Conservation (phyloP, 2,113 vertebrate species). For the Cettia cetti region DNA sequence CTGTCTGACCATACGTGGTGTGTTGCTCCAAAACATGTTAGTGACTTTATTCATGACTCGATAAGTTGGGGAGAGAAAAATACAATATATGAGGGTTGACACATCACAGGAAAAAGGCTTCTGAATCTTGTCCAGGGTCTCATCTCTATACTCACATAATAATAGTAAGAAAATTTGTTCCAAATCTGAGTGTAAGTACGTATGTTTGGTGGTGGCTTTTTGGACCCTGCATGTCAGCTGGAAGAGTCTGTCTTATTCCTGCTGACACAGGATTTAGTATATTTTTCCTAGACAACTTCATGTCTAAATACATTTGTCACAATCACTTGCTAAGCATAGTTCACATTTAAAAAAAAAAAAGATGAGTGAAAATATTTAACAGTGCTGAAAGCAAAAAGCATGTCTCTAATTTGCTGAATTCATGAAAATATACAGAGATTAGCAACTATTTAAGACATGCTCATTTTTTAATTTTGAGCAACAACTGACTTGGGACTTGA, state of each 20-base stretch:
- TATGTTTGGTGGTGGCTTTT: not conserved
- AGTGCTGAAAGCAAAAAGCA: not conserved
- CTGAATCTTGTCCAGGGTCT: not conserved
- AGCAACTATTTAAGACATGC: not conserved
- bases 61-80: not conserved
- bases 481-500: not conserved
- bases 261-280: not conserved
- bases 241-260: not conserved
- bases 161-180: not conserved
- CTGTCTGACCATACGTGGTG: fast-evolving
- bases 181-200: not conserved
- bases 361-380: not conserved
- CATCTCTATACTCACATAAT: not conserved
- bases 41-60: not conserved
- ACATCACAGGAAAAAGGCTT: not conserved
- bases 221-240: not conserved
- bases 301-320: slow-evolving; percentile 4
- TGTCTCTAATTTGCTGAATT: not conserved
- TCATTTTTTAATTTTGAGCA: not conserved
- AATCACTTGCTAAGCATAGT: not conserved
- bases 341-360: not conserved
- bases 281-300: not conserved
- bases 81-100: not conserved
- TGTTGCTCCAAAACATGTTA: not conserved
- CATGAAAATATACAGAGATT: not conserved